These are phyloP conservation scores for Spermophilus dauricus DNA, from an alignment of 2,113 vertebrate species.

Conservation along the genomic window DNA sequence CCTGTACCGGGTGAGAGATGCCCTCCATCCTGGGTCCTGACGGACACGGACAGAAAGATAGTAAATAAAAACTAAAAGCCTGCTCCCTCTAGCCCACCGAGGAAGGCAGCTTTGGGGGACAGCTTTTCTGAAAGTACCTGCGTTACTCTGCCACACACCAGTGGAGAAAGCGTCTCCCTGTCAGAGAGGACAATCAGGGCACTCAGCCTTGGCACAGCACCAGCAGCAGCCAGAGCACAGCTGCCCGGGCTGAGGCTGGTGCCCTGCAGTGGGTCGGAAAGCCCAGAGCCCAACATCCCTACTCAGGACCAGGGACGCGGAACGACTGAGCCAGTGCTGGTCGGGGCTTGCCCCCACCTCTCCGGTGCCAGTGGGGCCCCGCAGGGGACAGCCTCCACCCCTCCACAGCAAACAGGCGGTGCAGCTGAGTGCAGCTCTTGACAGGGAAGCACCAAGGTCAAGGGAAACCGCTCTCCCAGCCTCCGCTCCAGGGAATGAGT, in stretches of 20 bases:
- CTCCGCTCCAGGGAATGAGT: rapidly evolving
- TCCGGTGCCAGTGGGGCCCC: no score
- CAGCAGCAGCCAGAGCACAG: neutral
- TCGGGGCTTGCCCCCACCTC: no score
- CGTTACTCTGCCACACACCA: rapidly evolving
- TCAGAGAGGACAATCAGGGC: rapidly evolving
- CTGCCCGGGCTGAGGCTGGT: no score
- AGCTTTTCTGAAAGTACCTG: neutral
- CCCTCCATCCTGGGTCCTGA: neutral
- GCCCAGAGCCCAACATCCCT: neutral
- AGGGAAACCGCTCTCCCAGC: no score
- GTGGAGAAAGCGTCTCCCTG: rapidly evolving
- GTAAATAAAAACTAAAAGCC: neutral
- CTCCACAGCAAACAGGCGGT: neutral
- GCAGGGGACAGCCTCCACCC: neutral
- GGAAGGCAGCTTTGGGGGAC: neutral
- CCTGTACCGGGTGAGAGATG: neutral
- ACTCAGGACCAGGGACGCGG: neutral
- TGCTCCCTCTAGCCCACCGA: neutral
- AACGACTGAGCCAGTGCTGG: neutral
- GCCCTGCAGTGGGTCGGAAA: rapidly evolving
- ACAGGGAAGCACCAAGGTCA: neutral
- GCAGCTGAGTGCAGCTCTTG: rapidly evolving
- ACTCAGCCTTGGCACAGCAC: rapidly evolving
- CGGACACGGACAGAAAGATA: rapidly evolving